phyloP scores from a whole-genome alignment of 2,113 vertebrate genomes.

The Pseudorectes ferrugineus region DNA sequence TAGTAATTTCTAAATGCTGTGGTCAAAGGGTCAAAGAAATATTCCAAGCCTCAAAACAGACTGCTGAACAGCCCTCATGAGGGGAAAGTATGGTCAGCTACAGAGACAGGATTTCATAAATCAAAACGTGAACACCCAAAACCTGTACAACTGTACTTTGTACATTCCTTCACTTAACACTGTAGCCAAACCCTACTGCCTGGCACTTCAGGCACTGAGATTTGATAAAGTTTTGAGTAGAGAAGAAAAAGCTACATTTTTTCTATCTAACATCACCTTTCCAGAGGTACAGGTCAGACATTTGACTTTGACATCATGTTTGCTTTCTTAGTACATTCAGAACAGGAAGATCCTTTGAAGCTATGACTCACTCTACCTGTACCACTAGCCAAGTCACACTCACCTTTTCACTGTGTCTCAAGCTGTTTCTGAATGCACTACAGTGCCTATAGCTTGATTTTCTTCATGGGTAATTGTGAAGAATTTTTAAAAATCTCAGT shows the following conservation, averaged over 20 bases:
- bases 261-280: background rate
- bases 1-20: background rate
- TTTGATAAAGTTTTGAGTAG: background rate
- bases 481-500: background rate
- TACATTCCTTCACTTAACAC: background rate
- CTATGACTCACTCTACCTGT: background rate
- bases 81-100: background rate
- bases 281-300: background rate
- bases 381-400: background rate
- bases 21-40: background rate
- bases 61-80: background rate
- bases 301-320: background rate
- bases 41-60: background rate
- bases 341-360: background rate
- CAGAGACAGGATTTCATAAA: background rate
- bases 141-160: background rate
- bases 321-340: background rate
- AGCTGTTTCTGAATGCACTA: background rate
- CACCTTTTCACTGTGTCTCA: background rate
- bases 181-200: background rate
- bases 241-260: background rate
- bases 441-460: background rate
- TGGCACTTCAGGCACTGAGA: background rate
- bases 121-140: background rate
- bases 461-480: background rate